Evolutionary conservation across 64 coral and sea anemone genomes (phyloP), one percentile per base, ranked within the genome.

Genomic region (Exaiptasia diaphana): DNA sequence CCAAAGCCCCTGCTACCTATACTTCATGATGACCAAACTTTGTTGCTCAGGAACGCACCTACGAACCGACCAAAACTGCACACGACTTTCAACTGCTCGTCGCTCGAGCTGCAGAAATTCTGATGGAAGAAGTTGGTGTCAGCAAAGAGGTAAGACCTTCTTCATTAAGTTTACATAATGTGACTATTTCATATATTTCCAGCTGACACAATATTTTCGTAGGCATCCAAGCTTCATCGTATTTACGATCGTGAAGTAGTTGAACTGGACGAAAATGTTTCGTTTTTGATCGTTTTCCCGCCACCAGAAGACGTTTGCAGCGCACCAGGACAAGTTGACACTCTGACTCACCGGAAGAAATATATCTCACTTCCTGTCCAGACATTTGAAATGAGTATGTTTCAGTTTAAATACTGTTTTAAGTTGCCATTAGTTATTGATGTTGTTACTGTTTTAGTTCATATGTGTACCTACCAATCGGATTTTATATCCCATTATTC

Each of bases 361-460:
- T 97, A 83, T 42, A 92, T 97, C 64, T 92, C 94, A 17, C 65
- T 97, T 15, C 81, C 94, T 50, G 94, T 97, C 29, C 94, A 91
- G 41, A 91, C 89, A 8, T 97, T 97, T 88, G 94, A 97, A 92
- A 97, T 97, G 94, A 97, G 94, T 97, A 79, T 92, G 94, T 88
- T 31, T 31, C 4, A 46, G 3, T 62, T 12, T 31, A 0, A 27
- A 21, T 0, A 5, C 52, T 2, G 20, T 55, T 18, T 14, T 23
- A 55, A 1, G 10, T 55, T 18, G 43, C 43, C 43, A 7, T 46
- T 15, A 46, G 43, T 46, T 46, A 46, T 6, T 46, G 5, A 46
- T 46, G 6, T 46, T 46, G 43, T 46, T 46, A 46, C 12, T 55
- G 26, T 69, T 90, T 58, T 41, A 99, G 95, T 93, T 82, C 85